Evolutionary conservation across 92 coral and sea anemone genomes (phyloP).

Genomic region (Porites rus): DNA sequence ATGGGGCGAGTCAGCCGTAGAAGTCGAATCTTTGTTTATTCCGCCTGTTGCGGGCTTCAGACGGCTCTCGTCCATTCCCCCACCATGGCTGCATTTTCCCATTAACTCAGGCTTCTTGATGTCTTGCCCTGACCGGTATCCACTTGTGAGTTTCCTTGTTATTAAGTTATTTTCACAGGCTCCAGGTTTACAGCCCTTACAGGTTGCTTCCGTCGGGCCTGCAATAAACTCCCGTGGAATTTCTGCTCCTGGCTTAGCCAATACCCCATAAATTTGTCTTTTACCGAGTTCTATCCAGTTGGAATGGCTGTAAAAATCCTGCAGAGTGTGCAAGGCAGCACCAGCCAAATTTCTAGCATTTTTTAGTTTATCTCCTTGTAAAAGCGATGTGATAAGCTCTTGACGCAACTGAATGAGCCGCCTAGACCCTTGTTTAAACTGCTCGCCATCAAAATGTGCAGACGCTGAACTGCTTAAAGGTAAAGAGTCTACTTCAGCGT

Average conservation of each 20-base stretch:
- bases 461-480: constrained; percentile 24
- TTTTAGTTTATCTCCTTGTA: constrained; percentile 24
- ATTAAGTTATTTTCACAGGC: constrained; percentile 50
- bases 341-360: constrained; percentile 64
- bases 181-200: constrained; percentile 43
- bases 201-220: constrained; percentile 40
- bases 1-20: constrained; percentile 40
- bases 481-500: constrained; percentile 49
- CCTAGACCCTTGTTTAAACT: constrained; percentile 39
- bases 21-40: constrained; percentile 60
- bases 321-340: constrained; percentile 62
- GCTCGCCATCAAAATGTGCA: constrained; percentile 71
- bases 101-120: constrained; percentile 51
- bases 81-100: constrained; percentile 76
- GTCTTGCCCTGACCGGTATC: constrained; percentile 67
- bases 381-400: constrained; percentile 37
- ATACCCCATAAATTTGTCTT: background rate
- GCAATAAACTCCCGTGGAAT: constrained; percentile 41
- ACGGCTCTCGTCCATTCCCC: constrained; percentile 48
- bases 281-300: constrained; percentile 75
- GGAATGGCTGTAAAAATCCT: constrained; percentile 77
- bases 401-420: constrained; percentile 48
- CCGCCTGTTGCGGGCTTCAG: constrained; percentile 62
- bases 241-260: constrained; percentile 44
- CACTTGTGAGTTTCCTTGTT: constrained; percentile 61